Evolutionary conservation across 1,140 invertebrate genomes (phyloP).

Genomic region (Ptiloglossa arizonensis): DNA sequence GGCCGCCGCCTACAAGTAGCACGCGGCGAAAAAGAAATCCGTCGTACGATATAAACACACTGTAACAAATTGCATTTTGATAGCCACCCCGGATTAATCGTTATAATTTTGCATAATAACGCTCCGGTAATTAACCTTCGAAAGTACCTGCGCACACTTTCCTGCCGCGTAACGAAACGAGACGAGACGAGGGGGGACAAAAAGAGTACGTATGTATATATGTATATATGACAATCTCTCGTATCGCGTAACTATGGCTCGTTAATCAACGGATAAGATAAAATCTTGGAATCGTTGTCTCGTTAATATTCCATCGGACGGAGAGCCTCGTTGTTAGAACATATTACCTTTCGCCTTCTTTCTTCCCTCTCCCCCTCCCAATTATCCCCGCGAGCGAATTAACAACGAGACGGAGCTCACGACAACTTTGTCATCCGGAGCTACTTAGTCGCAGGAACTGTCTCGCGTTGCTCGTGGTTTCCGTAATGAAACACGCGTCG

Average conservation of each 20-base stretch:
- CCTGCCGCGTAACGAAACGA: background rate
- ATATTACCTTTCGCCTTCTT: background rate
- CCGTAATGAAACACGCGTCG: too few relatives aligned
- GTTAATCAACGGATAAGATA: constrained; percentile 25
- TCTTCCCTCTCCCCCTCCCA: background rate
- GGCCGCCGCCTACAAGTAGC: too few relatives aligned
- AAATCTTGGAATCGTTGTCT: constrained; percentile 13
- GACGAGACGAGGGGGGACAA: too few relatives aligned
- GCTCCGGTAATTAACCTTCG: background rate
- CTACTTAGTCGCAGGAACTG: background rate
- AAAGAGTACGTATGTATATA: too few relatives aligned
- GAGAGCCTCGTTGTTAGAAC: background rate
- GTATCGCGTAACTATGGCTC: background rate
- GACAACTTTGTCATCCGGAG: background rate
- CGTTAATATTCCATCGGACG: constrained; percentile 26
- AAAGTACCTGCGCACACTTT: background rate
- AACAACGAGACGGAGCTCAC: too few relatives aligned
- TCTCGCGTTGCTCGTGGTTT: background rate
- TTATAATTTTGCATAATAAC: background rate
- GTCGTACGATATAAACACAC: background rate
- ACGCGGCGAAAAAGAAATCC: background rate
- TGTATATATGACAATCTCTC: too few relatives aligned
- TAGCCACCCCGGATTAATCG: background rate
- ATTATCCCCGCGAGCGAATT: constrained; percentile 5
- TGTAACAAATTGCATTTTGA: background rate